phyloP scores from a whole-genome alignment of 2,888 invertebrate genomes.

The Xanthia togata region DNA sequence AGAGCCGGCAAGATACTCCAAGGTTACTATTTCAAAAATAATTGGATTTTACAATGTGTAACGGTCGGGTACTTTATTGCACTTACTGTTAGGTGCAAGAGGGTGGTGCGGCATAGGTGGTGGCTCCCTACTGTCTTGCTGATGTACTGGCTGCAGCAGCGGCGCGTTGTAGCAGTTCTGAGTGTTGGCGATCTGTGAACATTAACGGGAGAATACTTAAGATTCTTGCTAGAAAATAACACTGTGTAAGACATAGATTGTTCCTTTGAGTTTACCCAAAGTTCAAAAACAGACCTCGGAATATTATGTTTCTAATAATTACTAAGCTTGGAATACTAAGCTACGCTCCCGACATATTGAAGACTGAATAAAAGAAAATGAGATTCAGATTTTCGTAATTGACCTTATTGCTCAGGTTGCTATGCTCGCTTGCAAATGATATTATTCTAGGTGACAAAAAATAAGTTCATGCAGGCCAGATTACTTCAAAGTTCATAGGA shows the following conservation, averaged over 20 bases:
- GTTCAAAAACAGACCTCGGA: background rate
- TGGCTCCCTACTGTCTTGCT: slow-evolving; percentile 75
- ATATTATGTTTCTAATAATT: background rate
- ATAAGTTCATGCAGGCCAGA: background rate
- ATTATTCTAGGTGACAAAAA: background rate
- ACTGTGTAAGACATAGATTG: background rate
- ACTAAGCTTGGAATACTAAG: background rate
- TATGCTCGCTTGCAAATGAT: background rate
- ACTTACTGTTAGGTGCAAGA: slow-evolving; percentile 79
- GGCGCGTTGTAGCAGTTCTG: slow-evolving; percentile 86
- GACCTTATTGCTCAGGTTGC: no score
- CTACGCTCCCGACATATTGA: background rate
- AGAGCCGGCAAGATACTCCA: no score
- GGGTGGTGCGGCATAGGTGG: slow-evolving; percentile 78
- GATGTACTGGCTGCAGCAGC: slow-evolving; percentile 82
- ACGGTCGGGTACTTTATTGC: no score
- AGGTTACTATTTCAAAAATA: background rate
- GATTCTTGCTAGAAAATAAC: background rate
- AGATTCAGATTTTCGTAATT: background rate
- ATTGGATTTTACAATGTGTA: background rate
- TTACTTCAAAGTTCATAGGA: slow-evolving; percentile 30
- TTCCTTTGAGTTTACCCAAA: background rate
- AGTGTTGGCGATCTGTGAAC: slow-evolving; percentile 80
- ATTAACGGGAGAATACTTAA: background rate
- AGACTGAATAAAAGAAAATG: background rate